Base-by-base conservation (phyloP, 2,113 vertebrate genomes). In the Tragelaphus strepsiceros region DNA sequence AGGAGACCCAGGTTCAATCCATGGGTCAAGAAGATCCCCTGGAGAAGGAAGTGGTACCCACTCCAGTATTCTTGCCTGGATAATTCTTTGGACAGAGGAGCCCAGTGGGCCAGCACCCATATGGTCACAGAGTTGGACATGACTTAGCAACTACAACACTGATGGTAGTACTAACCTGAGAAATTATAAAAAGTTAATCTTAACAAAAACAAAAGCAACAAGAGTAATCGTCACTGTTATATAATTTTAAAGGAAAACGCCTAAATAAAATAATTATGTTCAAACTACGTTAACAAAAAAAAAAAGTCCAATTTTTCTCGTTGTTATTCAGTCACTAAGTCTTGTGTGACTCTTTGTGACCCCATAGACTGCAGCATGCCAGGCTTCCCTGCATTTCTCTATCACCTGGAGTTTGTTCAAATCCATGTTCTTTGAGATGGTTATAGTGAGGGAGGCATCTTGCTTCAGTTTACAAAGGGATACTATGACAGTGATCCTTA, bases 321-420 rank as follows among this genome's bases (percentile, higher is more conserved):
- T 61, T 56, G 4, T 39, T 39, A 43, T 26, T 77, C 12, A 43
- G 35, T 77, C 22, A 77, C 35, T 43, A 77, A 24, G 35, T 43
- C 22, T 24, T 43, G 6, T 77, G 22, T 0, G 2, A 77, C 71
- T 77, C 71, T 74, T 6, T 77, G 22, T 2, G 1, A 26, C 1
- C 22, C 12, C 11, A 43, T 14, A 26, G 11, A 77, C 35, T 39
- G 71, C 35, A 77, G 12, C 35, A 43, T 13, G 12, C 21, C 71
- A 77, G 22, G 71, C 71, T 77, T 77, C 22, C 35, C 12, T 77
- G 71, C 21, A 35, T 22, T 77, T 77, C 71, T 7, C 21, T 43
- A 43, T 43, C 71, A 39, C 35, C 22, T 43, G 12, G 35, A 74
- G 12, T 74, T 43, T 43, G 11, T 24, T 43, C 35, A 43, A 14